Evolutionary conservation across 2,113 vertebrate species (phyloP).

Genomic region (Anas platyrhynchos): DNA sequence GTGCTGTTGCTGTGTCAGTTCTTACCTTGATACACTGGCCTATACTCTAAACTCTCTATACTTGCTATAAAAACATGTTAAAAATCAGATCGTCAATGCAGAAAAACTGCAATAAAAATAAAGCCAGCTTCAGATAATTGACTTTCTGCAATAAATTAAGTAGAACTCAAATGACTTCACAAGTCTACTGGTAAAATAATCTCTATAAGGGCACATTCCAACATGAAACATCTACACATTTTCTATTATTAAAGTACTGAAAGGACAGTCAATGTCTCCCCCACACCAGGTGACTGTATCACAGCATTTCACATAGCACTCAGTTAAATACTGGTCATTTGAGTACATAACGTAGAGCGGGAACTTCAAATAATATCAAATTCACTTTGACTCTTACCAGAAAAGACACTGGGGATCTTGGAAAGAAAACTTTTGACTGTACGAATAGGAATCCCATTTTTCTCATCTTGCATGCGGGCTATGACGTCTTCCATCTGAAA

Average conservation of each 20-base stretch:
- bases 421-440: slow-evolving; percentile 99
- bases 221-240: background rate
- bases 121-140: background rate
- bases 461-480: slow-evolving; percentile 97
- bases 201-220: background rate
- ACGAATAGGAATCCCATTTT: slow-evolving; percentile 95
- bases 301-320: background rate
- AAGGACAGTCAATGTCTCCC: background rate
- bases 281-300: background rate
- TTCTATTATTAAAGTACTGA: background rate
- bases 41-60: background rate
- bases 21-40: background rate
- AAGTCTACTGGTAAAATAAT: background rate
- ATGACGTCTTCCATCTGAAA: slow-evolving; percentile 96
- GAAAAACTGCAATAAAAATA: background rate
- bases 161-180: background rate
- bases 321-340: background rate
- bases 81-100: background rate
- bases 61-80: background rate
- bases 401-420: slow-evolving; percentile 98
- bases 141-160: background rate
- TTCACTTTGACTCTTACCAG: slow-evolving; percentile 84
- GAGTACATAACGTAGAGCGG: background rate
- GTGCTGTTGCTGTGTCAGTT: background rate
- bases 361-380: background rate